Base-by-base conservation (phyloP, 2,888 invertebrate genomes). In the Caenorhabditis macrosperma region DNA sequence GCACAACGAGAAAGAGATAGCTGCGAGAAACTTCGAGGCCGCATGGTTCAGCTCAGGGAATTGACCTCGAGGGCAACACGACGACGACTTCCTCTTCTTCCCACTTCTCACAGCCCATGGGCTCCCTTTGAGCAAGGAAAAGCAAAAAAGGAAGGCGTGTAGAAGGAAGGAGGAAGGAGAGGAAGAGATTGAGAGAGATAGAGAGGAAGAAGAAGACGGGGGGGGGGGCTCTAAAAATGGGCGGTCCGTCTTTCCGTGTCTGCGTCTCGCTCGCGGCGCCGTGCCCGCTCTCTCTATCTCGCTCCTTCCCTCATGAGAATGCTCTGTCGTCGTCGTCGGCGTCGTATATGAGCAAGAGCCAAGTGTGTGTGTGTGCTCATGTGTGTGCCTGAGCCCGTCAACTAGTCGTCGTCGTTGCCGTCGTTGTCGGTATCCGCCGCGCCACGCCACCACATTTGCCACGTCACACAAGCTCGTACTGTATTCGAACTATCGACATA, bases 361-460 rank as follows among this genome's bases (percentile, higher is more conserved):
- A 59, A 41, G 60, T 52, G 60, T 69, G 69, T 52, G 60, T 69
- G 69, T 69, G 69, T 60, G 60, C 68, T 69, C 68, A 69, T 67
- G 68, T 67, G 63, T 68, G 68, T 57, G 63, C 63, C 63, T 67
- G 71, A 71, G 64, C 59, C 69, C 77, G 57, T 52, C 66, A 63
- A 66, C 64, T 71, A 60, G 66, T 74, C 66, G 74, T 33, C 48
- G 69, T 48, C 46, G 67, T 77, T 57, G 74, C 48, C 44, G 68
- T 55, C 44, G 33, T n/a, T 41, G 59, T 15, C 22, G 44, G 50
- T 20, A 15, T 20, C 28, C 17, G 35, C 20, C 24, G 46, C 22
- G 61, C 50, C 24, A 64, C 30, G 50, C 17, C 22, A 50, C 26
- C 28, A 33, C 30, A 17, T 35, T 17, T 46, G 55, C 66, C 64